Evolutionary conservation across 2,113 vertebrate genomes (phyloP).

Genomic region (Castor canadensis): DNA sequence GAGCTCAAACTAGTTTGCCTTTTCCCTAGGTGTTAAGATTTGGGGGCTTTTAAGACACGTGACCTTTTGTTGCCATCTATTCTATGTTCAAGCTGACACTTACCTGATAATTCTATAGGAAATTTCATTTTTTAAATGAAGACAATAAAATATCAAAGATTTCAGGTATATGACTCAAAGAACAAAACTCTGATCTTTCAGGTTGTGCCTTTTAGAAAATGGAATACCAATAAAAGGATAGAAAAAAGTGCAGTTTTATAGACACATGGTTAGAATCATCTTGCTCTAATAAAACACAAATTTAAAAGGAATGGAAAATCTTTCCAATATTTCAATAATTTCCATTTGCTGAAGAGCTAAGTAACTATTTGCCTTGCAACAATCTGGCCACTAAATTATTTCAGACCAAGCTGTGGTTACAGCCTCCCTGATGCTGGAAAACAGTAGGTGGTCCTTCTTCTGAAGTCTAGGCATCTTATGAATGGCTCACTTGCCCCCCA

Average conservation of each 20-base stretch:
- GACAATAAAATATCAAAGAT: neutral
- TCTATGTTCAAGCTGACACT: neutral
- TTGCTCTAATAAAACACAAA: slow-evolving; percentile 7
- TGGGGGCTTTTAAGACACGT: neutral
- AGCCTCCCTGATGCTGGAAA: slow-evolving; percentile 70
- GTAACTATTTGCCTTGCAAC: slow-evolving; percentile 55
- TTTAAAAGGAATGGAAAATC: neutral
- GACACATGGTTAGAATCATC: neutral
- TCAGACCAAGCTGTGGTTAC: slow-evolving; percentile 66
- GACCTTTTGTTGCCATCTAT: neutral
- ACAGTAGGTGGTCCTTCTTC: slow-evolving; percentile 78
- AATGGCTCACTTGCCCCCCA: slow-evolving; percentile 79
- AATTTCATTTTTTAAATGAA: slow-evolving; percentile 16
- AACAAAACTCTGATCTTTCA: neutral
- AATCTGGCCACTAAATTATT: slow-evolving; percentile 72
- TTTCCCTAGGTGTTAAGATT: neutral
- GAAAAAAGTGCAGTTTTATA: neutral
- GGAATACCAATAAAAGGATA: neutral
- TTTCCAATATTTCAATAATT: slow-evolving; percentile 39
- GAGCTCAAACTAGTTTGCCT: neutral
- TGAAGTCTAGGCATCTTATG: slow-evolving; percentile 66
- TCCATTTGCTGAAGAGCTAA: slow-evolving; percentile 36
- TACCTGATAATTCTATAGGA: neutral
- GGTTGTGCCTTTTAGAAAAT: neutral
- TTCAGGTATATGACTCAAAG: neutral